Evolutionary conservation across 37 sponge, comb jelly and placozoan species (phyloP).

Genomic region (Oscarella lobularis): DNA sequence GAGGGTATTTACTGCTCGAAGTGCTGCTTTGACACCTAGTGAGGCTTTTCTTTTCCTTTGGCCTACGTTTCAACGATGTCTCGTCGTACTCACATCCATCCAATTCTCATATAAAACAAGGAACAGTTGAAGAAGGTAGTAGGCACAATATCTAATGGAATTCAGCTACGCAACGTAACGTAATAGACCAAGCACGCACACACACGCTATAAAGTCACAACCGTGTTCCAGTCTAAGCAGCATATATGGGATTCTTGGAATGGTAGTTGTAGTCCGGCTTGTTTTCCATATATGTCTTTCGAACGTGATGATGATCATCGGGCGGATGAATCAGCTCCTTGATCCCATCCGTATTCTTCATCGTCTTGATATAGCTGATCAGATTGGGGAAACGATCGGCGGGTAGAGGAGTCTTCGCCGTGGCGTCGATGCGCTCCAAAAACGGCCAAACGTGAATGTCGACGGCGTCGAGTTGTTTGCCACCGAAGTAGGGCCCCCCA

Average conservation of each 20-base stretch:
- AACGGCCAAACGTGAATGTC: conserved; percentile 1
- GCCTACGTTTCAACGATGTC: no score
- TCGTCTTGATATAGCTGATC: background rate
- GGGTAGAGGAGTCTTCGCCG: background rate
- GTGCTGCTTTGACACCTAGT: no score
- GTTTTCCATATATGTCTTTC: conserved; percentile 28
- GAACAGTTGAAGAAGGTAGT: no score
- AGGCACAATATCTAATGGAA: no score
- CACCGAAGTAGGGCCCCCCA: background rate
- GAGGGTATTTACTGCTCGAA: no score
- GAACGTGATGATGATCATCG: conserved; percentile 27
- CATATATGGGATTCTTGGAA: background rate
- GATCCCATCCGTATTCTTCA: background rate
- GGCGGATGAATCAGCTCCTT: background rate
- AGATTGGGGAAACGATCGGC: background rate
- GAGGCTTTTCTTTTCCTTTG: no score
- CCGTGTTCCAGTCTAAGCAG: no score
- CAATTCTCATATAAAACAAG: no score
- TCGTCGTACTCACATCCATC: no score
- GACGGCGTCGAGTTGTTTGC: background rate
- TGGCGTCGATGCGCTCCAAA: background rate
- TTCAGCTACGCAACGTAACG: no score
- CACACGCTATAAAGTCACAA: no score
- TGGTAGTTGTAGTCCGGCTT: conserved; percentile 5
- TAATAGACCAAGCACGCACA: no score